Conservation (phyloP, 2,797 vertebrate species). For the Pseudotriccus pelzelni region DNA sequence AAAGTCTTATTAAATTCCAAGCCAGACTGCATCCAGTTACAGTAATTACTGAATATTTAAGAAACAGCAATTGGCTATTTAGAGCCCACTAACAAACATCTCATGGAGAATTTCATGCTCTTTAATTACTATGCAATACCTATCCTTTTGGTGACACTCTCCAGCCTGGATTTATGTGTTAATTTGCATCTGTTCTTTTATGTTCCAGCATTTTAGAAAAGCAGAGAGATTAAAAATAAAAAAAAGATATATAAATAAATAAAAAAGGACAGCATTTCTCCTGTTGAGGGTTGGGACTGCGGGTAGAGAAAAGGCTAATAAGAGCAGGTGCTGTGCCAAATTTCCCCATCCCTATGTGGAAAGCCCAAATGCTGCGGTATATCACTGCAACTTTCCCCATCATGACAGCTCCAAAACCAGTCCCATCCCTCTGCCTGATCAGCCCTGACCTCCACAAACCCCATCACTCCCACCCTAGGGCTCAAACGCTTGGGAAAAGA, state of each 20-base stretch:
- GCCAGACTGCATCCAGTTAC: constrained; percentile 45
- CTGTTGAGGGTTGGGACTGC: neutral
- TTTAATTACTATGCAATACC: constrained; percentile 54
- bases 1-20: constrained; percentile 57
- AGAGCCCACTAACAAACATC: constrained; percentile 31
- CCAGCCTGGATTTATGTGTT: constrained; percentile 35
- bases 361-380: neutral
- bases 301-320: neutral
- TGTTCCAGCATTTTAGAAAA: neutral
- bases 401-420: neutral
- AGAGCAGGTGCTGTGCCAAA: neutral
- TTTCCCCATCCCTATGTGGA: neutral
- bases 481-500: neutral
- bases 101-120: constrained; percentile 20
- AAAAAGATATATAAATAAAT: no score
- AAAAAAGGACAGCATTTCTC: neutral
- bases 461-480: neutral
- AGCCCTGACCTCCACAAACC: neutral
- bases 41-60: constrained; percentile 62
- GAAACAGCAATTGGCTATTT: constrained; percentile 37
- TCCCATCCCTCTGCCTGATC: neutral
- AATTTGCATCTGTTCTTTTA: constrained; percentile 39
- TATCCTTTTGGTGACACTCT: constrained; percentile 25
- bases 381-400: neutral
- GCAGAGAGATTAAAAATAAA: neutral